Conservation (phyloP, 2,113 vertebrate species). For the Strix uralensis region DNA sequence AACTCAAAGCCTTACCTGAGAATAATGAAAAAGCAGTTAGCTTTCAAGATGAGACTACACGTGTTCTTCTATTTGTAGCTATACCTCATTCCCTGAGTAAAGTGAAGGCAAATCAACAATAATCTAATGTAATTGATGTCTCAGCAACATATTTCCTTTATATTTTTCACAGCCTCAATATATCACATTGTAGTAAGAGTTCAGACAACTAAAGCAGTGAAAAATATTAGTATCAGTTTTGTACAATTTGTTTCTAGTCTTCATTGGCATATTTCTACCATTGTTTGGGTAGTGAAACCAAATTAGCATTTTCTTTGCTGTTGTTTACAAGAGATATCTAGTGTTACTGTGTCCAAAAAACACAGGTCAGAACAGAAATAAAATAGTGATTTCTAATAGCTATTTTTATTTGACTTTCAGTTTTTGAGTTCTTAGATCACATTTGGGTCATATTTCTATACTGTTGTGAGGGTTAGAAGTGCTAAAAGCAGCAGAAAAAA, state of each 20-base stretch:
- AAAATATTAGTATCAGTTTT: not conserved
- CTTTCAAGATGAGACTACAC: not conserved
- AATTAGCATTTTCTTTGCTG: not conserved
- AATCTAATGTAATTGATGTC: not conserved
- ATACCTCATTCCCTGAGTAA: not conserved
- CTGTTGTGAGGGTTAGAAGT: not conserved
- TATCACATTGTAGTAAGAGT: not conserved
- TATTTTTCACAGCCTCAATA: not conserved
- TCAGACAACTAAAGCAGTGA: not conserved
- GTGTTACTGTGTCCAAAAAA: not conserved
- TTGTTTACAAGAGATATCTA: not conserved
- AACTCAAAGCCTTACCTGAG: not conserved
- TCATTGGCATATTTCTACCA: not conserved
- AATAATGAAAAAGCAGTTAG: not conserved
- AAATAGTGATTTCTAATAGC: not conserved
- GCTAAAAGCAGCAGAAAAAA: not conserved
- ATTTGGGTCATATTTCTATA: not conserved
- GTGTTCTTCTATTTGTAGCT: not conserved
- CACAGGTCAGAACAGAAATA: not conserved
- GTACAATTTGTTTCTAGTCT: not conserved
- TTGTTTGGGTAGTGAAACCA: not conserved
- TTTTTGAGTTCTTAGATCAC: not conserved
- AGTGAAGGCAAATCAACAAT: not conserved
- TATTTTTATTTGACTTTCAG: not conserved
- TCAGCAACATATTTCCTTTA: slow-evolving; percentile 12